Percentiles rank a stretch among this genome's conserved stretches.
These are phyloP conservation scores for Thalassarche chlororhynchos DNA, from an alignment of 2,113 vertebrate species.

Conservation along the genomic window DNA sequence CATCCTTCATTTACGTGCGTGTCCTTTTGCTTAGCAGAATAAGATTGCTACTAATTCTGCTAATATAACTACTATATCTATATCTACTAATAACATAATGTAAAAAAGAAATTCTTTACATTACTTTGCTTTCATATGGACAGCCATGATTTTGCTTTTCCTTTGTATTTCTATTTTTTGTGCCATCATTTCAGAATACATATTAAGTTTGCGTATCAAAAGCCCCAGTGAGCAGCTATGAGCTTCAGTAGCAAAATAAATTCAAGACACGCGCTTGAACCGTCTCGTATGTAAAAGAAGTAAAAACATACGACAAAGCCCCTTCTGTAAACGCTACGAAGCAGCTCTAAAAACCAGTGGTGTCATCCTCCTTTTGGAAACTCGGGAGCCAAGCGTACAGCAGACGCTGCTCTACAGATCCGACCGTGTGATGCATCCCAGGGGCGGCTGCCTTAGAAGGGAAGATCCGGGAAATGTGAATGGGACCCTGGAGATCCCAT, in stretches of 20 bases:
- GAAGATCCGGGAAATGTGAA: not conserved
- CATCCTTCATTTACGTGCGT: fast-evolving
- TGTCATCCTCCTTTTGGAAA: no score
- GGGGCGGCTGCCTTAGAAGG: not conserved
- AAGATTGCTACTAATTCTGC: not conserved
- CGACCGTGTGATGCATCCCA: not conserved
- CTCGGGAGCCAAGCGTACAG: fast-evolving
- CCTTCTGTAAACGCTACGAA: not conserved
- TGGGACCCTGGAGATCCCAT: not conserved
- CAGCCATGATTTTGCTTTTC: not conserved
- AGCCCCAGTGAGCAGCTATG: not conserved
- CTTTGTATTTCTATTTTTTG: not conserved
- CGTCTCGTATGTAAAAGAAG: not conserved
- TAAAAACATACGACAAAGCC: not conserved
- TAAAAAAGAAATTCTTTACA: not conserved
- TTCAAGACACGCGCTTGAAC: not conserved
- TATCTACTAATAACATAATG: not conserved
- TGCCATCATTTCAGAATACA: not conserved
- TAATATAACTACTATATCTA: not conserved
- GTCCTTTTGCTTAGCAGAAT: not conserved
- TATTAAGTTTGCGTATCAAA: not conserved
- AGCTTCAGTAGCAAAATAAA: not conserved
- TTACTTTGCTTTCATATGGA: not conserved
- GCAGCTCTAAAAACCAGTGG: not conserved
- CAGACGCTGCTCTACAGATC: not conserved